These are phyloP conservation scores for Micrasema minimum DNA, from an alignment of 1,140 invertebrate species.

Conservation along the genomic window DNA sequence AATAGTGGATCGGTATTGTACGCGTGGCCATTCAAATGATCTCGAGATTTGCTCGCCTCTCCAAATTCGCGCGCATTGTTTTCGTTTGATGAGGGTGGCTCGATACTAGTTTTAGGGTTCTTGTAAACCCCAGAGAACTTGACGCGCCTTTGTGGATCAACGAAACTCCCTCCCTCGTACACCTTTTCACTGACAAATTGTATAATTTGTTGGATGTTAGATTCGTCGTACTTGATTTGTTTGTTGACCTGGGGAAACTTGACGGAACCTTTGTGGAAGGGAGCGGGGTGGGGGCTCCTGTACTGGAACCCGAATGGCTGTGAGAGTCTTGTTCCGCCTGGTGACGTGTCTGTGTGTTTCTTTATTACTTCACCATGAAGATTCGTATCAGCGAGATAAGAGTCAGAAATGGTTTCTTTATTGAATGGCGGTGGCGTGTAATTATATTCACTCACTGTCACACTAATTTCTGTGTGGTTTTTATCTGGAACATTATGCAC, in stretches of 20 bases:
- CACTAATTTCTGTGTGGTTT: not conserved
- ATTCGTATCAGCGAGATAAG: not conserved
- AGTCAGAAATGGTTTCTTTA: not conserved
- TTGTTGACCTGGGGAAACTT: not conserved
- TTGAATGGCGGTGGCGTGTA: not conserved
- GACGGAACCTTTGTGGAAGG: slow-evolving; percentile 17
- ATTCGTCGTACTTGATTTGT: not conserved
- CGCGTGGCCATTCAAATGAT: slow-evolving; percentile 16
- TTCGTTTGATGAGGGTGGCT: not conserved
- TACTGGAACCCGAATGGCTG: slow-evolving; percentile 23
- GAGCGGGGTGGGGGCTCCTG: slow-evolving; percentile 1
- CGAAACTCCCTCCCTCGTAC: slow-evolving; percentile 5
- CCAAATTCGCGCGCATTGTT: not conserved
- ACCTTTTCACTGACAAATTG: slow-evolving; percentile 5
- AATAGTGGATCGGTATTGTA: slow-evolving; percentile 59
- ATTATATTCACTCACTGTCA: slow-evolving; percentile 5
- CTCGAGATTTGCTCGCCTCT: not conserved
- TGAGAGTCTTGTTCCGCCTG: slow-evolving; percentile 19
- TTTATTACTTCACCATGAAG: not conserved
- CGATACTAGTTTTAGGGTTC: slow-evolving; percentile 10
- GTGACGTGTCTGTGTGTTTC: not conserved
- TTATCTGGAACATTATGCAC: not conserved
- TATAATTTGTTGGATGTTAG: slow-evolving; percentile 7
- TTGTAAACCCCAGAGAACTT: slow-evolving; percentile 18
- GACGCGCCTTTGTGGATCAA: slow-evolving; percentile 4